Base-by-base conservation (phyloP, 2,888 invertebrate species). In the Altica lythri region DNA sequence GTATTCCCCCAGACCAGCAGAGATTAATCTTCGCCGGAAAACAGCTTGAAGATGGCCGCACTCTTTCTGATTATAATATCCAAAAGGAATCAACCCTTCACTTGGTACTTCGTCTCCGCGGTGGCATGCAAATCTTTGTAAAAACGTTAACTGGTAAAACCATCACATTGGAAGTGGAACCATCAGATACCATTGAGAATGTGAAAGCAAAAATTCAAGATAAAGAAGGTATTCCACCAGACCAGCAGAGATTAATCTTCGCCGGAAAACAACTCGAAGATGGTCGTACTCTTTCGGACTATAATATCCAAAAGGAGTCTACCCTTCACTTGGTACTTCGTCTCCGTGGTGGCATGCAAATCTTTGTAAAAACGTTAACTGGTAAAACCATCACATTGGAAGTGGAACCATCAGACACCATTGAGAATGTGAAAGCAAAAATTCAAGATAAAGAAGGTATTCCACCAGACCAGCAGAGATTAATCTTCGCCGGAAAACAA, bases 201-300 rank as follows among this genome's bases (percentile, higher is more conserved):
- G 83, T 83, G 1, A 83, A 83, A 61, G 78, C 79, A 0, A 80
- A 80, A 55, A 80, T 79, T 37, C 79, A 80, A 57, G 82, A 83
- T 74, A 92, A 91, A 79, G 92, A 92, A 81, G 92, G 90, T 69
- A 89, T 90, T 77, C 89, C 89, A 14, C 47, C 47, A 37, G 47
- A 47, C n/a, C 47, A 47, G n/a, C 47, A 47, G 27, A 22, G 47
- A 27, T 37, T 47, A 8, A 47, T 47, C 37, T 47, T 47, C n/a
- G 47, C 47, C n/a, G 47, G 47, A n/a, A 47, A 85, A 70, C 86
- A 86, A 72, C 68, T 86, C 54, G 86, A 86, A 77, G 86, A 86
- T 78, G 86, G 84, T 0, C 80, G 86, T 27, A 83, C 81, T 64
- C 77, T 81, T 47, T 84, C 75, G 55, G 85, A 83, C 75, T 85